Base-by-base conservation (phyloP, 1,140 invertebrate species). In the Meloidogyne hapla region DNA sequence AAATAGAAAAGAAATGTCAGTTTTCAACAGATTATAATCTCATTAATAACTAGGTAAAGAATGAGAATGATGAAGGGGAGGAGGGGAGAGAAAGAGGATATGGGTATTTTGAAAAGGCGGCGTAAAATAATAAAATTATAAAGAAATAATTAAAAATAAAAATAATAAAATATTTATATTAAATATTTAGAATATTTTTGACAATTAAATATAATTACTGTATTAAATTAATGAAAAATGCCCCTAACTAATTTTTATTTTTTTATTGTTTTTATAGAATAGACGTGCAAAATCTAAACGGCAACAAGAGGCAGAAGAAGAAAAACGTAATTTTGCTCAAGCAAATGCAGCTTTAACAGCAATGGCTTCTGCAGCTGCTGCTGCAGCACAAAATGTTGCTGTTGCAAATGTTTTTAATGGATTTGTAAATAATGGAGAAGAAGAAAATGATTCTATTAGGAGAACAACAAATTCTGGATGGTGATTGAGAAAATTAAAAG, bases 211-310 rank as follows among this genome's bases (percentile, higher is more conserved):
- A 33, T 33, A 33, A 33, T 33, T 6, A 33, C 9, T 33, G 33
- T 33, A 8, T 33, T 0, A 33, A 6, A 33, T 33, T 33, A 8
- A 6, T 6, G 33, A 6, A n/a, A n/a, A n/a, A n/a, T n/a, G n/a
- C 9, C 9, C 9, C 33, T 33, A 4, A 33, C 33, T 42, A 12
- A 42, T 13, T 42, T 42, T 42, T 2, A n/a, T n/a, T 42, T 2
- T 42, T 42, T 42, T 12, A 42, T 13, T 42, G 10, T 42, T 94
- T 94, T 96, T 96, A 88, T 94, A 97, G 91, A 97, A 97, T 88
- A 91, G 94, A 12, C 90, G 94, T 56, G 94, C 94, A 69, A 96
- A 97, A 88, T 93, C 93, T 80, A 97, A 97, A 87, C 91, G 94
- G 21, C 90, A 96, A 8, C 94, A 95, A 87, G 94, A 97, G 88